Evolutionary conservation across 2,888 invertebrate species (phyloP).

Genomic region (Hemaris fuciformis): DNA sequence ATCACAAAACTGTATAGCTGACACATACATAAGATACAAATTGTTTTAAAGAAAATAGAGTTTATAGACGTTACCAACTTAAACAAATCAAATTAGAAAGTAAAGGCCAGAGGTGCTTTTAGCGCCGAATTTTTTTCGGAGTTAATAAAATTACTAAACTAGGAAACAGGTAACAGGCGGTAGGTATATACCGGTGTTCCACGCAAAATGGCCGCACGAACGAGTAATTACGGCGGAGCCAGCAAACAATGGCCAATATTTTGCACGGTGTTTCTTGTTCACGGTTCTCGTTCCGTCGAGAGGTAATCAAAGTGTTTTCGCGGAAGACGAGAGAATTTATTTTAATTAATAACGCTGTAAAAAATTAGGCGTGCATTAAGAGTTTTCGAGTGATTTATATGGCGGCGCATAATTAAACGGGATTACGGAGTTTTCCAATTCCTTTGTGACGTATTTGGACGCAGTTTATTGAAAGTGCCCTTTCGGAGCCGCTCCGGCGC

Average conservation of each 20-base stretch:
- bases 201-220: not conserved
- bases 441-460: conserved; percentile 15
- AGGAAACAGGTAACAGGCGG: not conserved
- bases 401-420: conserved; percentile 24
- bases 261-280: not conserved
- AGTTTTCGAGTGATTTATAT: conserved; percentile 23
- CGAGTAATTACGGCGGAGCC: not conserved
- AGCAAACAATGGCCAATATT: not conserved
- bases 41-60: no score
- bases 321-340: not conserved
- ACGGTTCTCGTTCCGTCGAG: not conserved
- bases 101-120: no score
- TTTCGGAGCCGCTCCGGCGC: conserved; percentile 4
- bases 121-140: not conserved
- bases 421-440: conserved; percentile 20
- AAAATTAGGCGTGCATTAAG: conserved; percentile 18
- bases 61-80: no score
- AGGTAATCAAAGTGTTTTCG: conserved; percentile 5
- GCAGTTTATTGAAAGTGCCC: conserved; percentile 12
- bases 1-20: no score
- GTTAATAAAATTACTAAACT: not conserved
- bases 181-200: not conserved
- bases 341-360: conserved; percentile 12
- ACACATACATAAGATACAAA: no score
- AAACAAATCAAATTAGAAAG: no score